Conservation (phyloP, 1,140 invertebrate genomes). For the Drosophila ananassae region DNA sequence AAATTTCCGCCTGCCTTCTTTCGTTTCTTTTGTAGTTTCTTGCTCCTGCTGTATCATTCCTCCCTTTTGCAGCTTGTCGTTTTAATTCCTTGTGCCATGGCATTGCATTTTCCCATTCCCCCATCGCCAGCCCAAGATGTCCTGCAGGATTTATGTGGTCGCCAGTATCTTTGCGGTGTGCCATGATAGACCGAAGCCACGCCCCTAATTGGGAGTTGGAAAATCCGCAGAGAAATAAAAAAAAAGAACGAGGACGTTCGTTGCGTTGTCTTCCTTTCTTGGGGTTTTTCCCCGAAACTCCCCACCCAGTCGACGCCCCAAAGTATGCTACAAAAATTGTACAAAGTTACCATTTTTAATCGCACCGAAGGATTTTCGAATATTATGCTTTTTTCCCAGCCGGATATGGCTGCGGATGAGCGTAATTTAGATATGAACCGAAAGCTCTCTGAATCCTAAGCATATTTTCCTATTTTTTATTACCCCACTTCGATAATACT, state of each 20-base stretch:
- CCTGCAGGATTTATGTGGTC: constrained; percentile 49
- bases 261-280: constrained; percentile 22
- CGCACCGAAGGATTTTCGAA: constrained; percentile 2
- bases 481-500: constrained; percentile 45
- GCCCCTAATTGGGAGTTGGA: constrained; percentile 39
- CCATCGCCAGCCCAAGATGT: constrained; percentile 23
- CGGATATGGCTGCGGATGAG: constrained; percentile 58
- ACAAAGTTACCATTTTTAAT: constrained; percentile 42
- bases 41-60: constrained; percentile 21
- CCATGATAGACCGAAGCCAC: constrained; percentile 28
- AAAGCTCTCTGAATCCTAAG: constrained; percentile 48
- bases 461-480: constrained; percentile 67
- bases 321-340: constrained; percentile 56
- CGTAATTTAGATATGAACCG: constrained; percentile 60
- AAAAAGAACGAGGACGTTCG: constrained; percentile 3
- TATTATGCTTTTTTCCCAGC: constrained; percentile 9
- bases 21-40: constrained; percentile 41
- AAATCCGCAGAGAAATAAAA: constrained; percentile 11
- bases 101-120: constrained; percentile 31
- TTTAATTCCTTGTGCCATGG: constrained; percentile 52
- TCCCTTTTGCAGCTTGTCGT: constrained; percentile 26
- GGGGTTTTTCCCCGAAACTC: background rate
- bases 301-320: constrained; percentile 11
- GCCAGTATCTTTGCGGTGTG: constrained; percentile 44
- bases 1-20: constrained; percentile 27